Conservation (phyloP, 2,113 vertebrate species). For the Nymphicus hollandicus region DNA sequence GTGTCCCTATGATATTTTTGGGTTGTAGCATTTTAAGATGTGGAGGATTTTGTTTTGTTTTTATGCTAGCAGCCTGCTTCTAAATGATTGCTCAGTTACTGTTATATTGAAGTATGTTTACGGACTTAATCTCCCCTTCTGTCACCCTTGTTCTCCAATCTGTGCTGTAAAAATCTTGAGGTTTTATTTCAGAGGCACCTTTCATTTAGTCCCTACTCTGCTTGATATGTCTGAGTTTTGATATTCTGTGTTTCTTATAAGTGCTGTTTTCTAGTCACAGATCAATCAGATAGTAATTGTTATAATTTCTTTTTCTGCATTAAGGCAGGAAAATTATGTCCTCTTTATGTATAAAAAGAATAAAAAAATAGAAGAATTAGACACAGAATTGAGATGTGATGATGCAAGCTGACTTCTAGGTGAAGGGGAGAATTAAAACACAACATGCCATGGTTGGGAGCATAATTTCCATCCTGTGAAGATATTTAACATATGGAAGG, state of each 20-base stretch:
- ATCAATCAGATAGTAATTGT: no score
- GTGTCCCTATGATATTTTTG: neutral
- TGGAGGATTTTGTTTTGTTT: neutral
- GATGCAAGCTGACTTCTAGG: neutral
- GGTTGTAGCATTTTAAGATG: neutral
- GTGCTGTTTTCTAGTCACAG: neutral
- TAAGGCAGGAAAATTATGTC: neutral
- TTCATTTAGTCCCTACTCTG: neutral
- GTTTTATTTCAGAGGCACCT: neutral
- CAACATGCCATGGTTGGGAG: neutral
- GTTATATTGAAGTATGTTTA: neutral
- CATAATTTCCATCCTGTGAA: neutral
- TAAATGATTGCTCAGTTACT: neutral
- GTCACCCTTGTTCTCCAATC: rapidly evolving
- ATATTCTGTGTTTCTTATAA: neutral
- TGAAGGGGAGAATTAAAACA: neutral
- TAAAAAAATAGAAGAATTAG: neutral
- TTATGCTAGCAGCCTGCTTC: neutral
- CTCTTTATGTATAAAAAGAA: neutral
- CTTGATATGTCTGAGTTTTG: neutral
- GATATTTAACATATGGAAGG: neutral
- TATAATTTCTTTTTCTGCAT: no score
- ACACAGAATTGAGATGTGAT: neutral
- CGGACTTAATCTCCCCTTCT: neutral
- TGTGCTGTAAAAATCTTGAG: neutral